Conservation (phyloP, 2,113 vertebrate species). For the Ptilonorhynchus violaceus region DNA sequence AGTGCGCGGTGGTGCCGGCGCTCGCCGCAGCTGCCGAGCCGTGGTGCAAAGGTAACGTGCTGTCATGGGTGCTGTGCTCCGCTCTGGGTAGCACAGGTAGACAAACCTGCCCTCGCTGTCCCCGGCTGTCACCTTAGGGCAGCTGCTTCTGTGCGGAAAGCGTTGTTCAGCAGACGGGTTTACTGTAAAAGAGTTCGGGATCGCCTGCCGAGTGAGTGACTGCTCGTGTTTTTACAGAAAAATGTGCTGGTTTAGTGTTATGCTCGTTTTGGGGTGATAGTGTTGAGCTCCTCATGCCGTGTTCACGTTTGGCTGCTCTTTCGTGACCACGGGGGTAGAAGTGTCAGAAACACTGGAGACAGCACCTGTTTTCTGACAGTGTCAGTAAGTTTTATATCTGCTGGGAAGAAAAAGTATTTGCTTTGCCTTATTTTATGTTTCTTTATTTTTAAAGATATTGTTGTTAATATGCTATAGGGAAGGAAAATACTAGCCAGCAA, state of each 20-base stretch:
- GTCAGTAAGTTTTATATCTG: background rate
- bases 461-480: background rate
- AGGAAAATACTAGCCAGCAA: background rate
- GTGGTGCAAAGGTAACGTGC: background rate
- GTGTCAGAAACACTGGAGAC: background rate
- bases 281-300: fast-evolving
- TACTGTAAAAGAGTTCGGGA: background rate
- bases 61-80: fast-evolving
- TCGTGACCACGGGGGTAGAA: background rate
- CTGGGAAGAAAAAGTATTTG: background rate
- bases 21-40: background rate
- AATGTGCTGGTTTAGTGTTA: fast-evolving
- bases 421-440: background rate
- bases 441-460: background rate
- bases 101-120: fast-evolving
- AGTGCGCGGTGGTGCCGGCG: background rate
- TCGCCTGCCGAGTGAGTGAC: fast-evolving
- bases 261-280: fast-evolving
- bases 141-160: background rate
- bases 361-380: background rate
- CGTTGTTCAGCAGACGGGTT: fast-evolving
- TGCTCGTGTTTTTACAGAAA: background rate
- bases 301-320: background rate
- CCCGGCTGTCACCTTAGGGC: background rate
- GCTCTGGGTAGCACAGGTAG: background rate